Base-by-base conservation (phyloP, 2,797 vertebrate genomes). In the Microctenopoma stevenorrisi region DNA sequence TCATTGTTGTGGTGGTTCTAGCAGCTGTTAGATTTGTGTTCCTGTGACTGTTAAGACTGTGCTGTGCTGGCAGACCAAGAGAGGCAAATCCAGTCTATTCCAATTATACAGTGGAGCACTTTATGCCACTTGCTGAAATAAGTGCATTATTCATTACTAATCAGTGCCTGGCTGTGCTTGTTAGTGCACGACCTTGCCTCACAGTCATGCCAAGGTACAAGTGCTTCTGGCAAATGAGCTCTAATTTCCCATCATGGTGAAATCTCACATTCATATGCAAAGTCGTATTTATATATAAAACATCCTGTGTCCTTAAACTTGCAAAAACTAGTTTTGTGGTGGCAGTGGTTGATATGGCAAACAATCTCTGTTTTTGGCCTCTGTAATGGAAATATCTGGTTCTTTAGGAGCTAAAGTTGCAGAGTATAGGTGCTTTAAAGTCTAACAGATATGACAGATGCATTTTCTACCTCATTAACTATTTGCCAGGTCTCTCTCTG, bases 91-190 rank as follows among this genome's bases (percentile, higher is more conserved):
- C 81, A 83, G 75, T 75, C 81, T 76, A 81, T 88, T 89, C 87
- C 83, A 86, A 83, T 91, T 88, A 90, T 81, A 87, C 88, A 86
- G 81, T 33, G 26, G 50, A 82, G 82, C 64, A 78, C 86, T 92
- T 91, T 89, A 82, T 79, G 76, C 83, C 76, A 83, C 80, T 91
- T 91, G 83, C 65, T 59, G 64, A 42, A 74, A 71, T 88, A 91
- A 93, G 86, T 90, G 81, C 85, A 90, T 92, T 92, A 91, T 66
- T 74, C 80, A 79, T 76, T 92, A 91, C 78, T 92, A 91, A 92
- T 91, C 89, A 91, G 89, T 88, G 80, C 86, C 72, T 84, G 84
- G 85, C 86, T 75, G 82, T 80, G 65, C 88, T 88, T 85, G 87
- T 88, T 79, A 79, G 73, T 52, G 85, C 86, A 78, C 74, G 74